Percentiles rank a stretch among this genome's conserved stretches.
Conservation (phyloP, 2,113 vertebrate genomes). For the Marmota flaviventris region DNA sequence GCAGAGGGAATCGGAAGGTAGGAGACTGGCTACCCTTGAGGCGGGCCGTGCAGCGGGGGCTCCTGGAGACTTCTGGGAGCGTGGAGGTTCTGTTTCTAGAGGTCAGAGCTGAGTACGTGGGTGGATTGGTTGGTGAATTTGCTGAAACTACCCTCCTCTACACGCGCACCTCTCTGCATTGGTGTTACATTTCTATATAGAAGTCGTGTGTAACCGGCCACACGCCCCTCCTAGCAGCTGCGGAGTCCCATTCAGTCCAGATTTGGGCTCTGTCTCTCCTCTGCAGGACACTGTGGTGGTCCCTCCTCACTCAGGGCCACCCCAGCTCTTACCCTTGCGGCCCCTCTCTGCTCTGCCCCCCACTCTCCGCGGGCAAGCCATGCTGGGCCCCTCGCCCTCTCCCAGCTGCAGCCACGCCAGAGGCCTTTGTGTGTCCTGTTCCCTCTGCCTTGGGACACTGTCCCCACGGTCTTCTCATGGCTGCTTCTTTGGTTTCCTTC, state of each 20-base stretch:
- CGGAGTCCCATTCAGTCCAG: neutral
- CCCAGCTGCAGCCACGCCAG: neutral
- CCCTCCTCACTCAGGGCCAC: neutral
- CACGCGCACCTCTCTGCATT: neutral
- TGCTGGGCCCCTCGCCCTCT: neutral
- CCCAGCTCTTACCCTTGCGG: neutral
- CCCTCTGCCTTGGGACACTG: neutral
- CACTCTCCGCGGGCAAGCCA: neutral
- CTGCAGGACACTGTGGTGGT: neutral
- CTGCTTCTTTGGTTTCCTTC: neutral
- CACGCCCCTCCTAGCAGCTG: neutral
- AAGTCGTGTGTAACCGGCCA: neutral
- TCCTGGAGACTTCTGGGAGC: neutral
- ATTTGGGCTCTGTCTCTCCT: neutral
- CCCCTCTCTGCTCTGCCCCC: no score
- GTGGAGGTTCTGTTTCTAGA: neutral
- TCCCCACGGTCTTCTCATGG: neutral
- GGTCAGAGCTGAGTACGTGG: neutral
- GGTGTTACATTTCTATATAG: neutral
- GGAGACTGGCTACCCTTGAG: neutral
- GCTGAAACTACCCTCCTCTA: no score
- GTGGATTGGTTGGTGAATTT: neutral
- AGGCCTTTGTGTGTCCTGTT: neutral
- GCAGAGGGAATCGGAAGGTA: neutral
- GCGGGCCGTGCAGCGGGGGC: neutral